A percentile compares a stretch with the other conserved stretches of the same genome.
These are phyloP conservation scores for Hoplodrina ambigua DNA, from an alignment of 2,888 invertebrate genomes.

Conservation along the genomic window DNA sequence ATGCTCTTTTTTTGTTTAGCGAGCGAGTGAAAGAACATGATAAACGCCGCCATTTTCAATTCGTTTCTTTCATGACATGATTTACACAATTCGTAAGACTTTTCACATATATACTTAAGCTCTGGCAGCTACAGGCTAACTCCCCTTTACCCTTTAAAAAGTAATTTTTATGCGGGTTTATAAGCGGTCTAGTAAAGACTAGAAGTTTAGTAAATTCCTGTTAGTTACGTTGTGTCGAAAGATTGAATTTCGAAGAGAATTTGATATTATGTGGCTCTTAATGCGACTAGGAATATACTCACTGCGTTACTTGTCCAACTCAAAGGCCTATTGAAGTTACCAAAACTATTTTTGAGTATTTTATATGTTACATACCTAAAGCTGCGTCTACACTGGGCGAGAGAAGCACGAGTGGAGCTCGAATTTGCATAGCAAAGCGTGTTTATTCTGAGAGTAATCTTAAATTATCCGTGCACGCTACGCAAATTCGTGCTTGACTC, in stretches of 20 bases:
- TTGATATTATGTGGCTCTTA: constrained; percentile 1
- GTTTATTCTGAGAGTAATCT: too few relatives aligned
- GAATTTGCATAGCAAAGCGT: not conserved
- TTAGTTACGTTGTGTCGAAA: constrained; percentile 7
- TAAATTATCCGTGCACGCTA: too few relatives aligned
- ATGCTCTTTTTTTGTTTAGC: too few relatives aligned
- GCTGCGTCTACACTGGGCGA: not conserved
- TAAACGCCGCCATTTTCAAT: too few relatives aligned
- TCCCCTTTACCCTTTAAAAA: constrained; percentile 37
- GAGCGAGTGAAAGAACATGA: too few relatives aligned
- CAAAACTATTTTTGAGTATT: constrained; percentile 45
- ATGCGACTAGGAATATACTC: constrained; percentile 3
- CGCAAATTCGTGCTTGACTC: not conserved
- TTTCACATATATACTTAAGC: not conserved
- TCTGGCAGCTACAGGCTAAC: not conserved
- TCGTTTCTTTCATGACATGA: too few relatives aligned
- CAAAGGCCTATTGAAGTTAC: constrained; percentile 48
- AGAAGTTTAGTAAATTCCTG: constrained; percentile 17
- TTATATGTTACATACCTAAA: constrained; percentile 16
- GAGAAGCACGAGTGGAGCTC: not conserved
- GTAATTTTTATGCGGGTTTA: constrained; percentile 58
- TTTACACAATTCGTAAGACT: not conserved
- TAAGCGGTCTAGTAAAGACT: constrained; percentile 46
- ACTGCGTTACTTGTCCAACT: constrained; percentile 14
- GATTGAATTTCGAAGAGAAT: constrained; percentile 8